A percentile compares a stretch with the other conserved stretches of the same genome.
Conservation (phyloP, 2,888 invertebrate species). For the Heliconius erato region DNA sequence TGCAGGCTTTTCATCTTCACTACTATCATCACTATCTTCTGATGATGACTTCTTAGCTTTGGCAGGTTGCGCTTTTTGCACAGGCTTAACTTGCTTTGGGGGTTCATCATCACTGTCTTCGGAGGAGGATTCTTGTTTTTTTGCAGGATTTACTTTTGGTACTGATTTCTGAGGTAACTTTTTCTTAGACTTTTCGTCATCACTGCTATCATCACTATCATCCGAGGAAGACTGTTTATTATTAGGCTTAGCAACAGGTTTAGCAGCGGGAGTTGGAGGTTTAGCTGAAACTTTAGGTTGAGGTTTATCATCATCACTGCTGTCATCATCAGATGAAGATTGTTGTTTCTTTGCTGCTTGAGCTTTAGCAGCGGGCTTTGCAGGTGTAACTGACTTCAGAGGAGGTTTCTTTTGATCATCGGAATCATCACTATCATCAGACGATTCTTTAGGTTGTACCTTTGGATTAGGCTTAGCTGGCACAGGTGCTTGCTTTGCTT, state of each 20-base stretch:
- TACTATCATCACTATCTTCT: conserved; percentile 69
- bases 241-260: conserved; percentile 53
- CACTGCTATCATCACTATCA: conserved; percentile 70
- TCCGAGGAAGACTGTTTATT: conserved; percentile 64
- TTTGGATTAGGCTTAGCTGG: conserved; percentile 53
- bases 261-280: conserved; percentile 53
- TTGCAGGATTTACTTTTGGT: conserved; percentile 60
- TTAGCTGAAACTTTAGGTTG: conserved; percentile 50
- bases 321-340: conserved; percentile 61
- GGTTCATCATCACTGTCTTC: conserved; percentile 62
- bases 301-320: conserved; percentile 60
- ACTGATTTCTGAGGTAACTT: conserved; percentile 54
- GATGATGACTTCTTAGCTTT: conserved; percentile 58
- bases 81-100: conserved; percentile 57
- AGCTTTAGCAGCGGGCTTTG: conserved; percentile 59
- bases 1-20: conserved; percentile 66
- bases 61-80: conserved; percentile 50
- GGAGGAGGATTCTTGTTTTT: conserved; percentile 63
- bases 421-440: conserved; percentile 60
- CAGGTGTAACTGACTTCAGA: conserved; percentile 50
- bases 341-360: conserved; percentile 61
- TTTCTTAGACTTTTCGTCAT: conserved; percentile 62
- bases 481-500: conserved; percentile 44
- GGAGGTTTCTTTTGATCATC: conserved; percentile 58
- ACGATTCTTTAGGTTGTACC: conserved; percentile 46